Percentiles rank a stretch among this genome's conserved stretches.
Evolutionary conservation across 2,888 invertebrate genomes (phyloP).

Genomic region (Tanytarsus gracilentus): DNA sequence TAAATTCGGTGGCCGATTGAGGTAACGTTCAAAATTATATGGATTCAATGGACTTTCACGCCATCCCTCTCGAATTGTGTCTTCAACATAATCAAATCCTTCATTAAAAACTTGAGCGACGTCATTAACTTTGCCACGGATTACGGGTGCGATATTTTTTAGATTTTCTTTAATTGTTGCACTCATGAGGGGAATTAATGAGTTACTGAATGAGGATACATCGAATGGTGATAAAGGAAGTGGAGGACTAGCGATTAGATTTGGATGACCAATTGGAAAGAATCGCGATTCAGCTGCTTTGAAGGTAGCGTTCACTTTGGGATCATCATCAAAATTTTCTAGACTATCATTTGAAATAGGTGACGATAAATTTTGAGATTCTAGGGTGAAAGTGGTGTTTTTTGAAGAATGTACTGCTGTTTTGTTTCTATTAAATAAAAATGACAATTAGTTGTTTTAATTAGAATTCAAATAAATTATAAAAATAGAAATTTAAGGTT

Average conservation of each 20-base stretch:
- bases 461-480: neutral
- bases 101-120: neutral
- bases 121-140: neutral
- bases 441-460: too few relatives aligned
- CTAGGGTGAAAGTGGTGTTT: too few relatives aligned
- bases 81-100: slow-evolving; percentile 13
- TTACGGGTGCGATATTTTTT: neutral
- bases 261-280: slow-evolving; percentile 7
- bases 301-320: slow-evolving; percentile 13
- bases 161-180: slow-evolving; percentile 1
- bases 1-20: neutral
- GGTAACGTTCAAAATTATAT: neutral
- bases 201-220: slow-evolving; percentile 2
- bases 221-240: slow-evolving; percentile 18
- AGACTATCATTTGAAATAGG: too few relatives aligned
- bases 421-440: neutral
- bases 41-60: slow-evolving; percentile 25
- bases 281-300: neutral
- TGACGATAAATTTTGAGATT: too few relatives aligned
- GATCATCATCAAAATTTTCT: neutral
- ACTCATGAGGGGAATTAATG: neutral
- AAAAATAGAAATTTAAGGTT: neutral
- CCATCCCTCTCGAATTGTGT: slow-evolving; percentile 17
- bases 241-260: neutral
- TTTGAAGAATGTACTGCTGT: neutral